Evolutionary conservation across 2,797 vertebrate species (phyloP).

Genomic region (Gallinago nigripennis): DNA sequence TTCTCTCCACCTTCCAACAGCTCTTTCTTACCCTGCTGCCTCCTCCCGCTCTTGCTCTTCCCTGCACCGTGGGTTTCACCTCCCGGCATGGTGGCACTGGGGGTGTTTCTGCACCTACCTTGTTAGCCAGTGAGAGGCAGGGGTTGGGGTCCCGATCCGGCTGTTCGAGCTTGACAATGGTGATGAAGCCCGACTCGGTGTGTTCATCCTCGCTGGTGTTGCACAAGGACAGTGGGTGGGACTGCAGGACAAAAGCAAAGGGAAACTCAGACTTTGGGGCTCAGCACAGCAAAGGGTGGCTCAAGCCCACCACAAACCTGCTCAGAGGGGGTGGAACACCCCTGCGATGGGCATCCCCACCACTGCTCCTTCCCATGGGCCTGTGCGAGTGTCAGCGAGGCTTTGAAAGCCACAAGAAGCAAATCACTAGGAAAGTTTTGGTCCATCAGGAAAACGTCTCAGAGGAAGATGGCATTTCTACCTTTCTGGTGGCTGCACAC

Average conservation of each 20-base stretch:
- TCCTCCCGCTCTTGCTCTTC: not conserved
- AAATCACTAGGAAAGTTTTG: not conserved
- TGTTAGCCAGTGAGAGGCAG: constrained; percentile 78
- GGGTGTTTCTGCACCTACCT: too few relatives aligned
- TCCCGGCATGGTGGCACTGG: not conserved
- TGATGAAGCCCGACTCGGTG: constrained; percentile 90
- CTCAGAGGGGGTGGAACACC: not conserved
- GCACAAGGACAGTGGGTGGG: constrained; percentile 95
- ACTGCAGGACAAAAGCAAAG: constrained; percentile 77
- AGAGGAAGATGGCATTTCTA: not conserved
- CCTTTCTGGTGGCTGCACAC: not conserved
- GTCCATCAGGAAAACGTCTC: not conserved
- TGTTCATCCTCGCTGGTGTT: constrained; percentile 97
- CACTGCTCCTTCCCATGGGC: not conserved
- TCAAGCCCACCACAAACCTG: not conserved
- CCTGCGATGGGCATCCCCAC: not conserved
- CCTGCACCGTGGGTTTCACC: not conserved
- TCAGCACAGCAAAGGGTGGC: not conserved
- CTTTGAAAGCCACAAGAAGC: not conserved
- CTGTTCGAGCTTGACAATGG: constrained; percentile 94
- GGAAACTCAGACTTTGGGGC: constrained; percentile 20
- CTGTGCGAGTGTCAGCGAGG: not conserved
- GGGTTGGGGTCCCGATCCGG: constrained; percentile 85
- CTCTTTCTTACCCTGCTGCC: not conserved
- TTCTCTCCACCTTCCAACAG: not conserved